phyloP scores from a whole-genome alignment of 2,113 vertebrate genomes.

The Aptenodytes forsteri region DNA sequence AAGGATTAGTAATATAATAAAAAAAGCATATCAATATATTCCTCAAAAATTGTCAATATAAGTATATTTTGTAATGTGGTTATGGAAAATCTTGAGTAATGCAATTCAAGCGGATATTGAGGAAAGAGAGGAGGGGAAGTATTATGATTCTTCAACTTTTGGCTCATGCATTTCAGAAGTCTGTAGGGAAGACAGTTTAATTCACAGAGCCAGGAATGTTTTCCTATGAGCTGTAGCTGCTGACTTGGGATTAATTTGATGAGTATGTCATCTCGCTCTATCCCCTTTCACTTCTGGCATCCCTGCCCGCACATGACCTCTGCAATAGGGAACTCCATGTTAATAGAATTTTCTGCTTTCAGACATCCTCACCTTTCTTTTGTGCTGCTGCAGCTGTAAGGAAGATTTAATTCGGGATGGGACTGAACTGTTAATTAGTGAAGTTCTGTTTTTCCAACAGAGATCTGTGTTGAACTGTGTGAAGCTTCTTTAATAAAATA shows the following conservation, averaged over 20 bases:
- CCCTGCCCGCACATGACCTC: not conserved
- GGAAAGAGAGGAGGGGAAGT: not conserved
- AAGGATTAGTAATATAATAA: not conserved
- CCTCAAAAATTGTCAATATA: not conserved
- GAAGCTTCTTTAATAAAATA: conserved; percentile 40
- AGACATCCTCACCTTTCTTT: conserved; percentile 28
- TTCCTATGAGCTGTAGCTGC: not conserved
- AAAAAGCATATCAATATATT: not conserved
- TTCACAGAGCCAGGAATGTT: not conserved
- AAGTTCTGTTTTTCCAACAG: conserved; percentile 9
- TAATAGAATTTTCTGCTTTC: not conserved
- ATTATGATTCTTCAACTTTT: not conserved
- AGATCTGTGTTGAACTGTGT: not conserved
- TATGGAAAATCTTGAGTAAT: not conserved
- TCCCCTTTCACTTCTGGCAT: not conserved
- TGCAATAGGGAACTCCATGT: not conserved
- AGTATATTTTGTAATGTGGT: not conserved
- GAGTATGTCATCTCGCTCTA: not conserved
- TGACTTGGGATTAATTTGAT: not conserved
- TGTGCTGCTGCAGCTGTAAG: not conserved
- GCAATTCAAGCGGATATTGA: not conserved
- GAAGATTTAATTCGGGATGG: not conserved
- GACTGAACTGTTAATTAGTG: conserved; percentile 39
- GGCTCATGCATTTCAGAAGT: not conserved
- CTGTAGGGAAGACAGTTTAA: not conserved